Conservation (phyloP, 2,888 invertebrate species). For the Drosophila bunnanda region DNA sequence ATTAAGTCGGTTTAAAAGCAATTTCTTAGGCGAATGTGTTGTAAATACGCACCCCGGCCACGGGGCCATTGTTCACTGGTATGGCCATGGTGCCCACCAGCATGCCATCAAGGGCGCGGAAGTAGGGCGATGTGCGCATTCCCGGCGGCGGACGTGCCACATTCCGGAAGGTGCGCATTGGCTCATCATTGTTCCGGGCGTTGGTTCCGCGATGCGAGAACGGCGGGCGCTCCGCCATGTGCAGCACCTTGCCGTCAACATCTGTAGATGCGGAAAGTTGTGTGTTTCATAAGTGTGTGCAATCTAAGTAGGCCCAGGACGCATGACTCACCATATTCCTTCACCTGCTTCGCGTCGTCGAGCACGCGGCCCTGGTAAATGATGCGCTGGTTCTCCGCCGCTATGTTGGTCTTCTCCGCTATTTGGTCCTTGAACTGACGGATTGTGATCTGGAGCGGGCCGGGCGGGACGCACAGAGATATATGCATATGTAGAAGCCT, state of each 20-base stretch:
- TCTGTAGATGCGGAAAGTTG: slow-evolving; percentile 85
- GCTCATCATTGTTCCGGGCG: slow-evolving; percentile 67
- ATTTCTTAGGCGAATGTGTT: background rate
- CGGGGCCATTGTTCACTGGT: slow-evolving; percentile 78
- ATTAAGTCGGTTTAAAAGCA: background rate
- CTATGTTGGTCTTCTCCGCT: slow-evolving; percentile 90
- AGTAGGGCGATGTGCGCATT: slow-evolving; percentile 83
- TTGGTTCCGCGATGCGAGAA: slow-evolving; percentile 86
- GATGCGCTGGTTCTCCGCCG: slow-evolving; percentile 93
- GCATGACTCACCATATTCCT: slow-evolving; percentile 90
- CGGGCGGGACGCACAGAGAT: background rate
- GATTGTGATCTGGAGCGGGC: slow-evolving; percentile 89
- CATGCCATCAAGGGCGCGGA: slow-evolving; percentile 84
- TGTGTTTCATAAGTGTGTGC: background rate
- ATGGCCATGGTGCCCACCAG: slow-evolving; percentile 85
- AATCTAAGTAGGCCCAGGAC: background rate
- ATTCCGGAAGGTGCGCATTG: slow-evolving; percentile 83
- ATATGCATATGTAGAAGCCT: slow-evolving; percentile 22
- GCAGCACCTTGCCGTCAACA: slow-evolving; percentile 96
- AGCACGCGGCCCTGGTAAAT: slow-evolving; percentile 98
- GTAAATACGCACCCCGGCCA: slow-evolving; percentile 47
- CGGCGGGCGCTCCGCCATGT: slow-evolving; percentile 95
- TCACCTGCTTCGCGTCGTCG: slow-evolving; percentile 93
- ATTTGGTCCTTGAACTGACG: slow-evolving; percentile 92
- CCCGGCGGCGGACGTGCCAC: slow-evolving; percentile 74